Percentiles rank a stretch among this genome's conserved stretches.
phyloP scores from a whole-genome alignment of 2,797 vertebrate genomes.

The Kryptopterus vitreolus region DNA sequence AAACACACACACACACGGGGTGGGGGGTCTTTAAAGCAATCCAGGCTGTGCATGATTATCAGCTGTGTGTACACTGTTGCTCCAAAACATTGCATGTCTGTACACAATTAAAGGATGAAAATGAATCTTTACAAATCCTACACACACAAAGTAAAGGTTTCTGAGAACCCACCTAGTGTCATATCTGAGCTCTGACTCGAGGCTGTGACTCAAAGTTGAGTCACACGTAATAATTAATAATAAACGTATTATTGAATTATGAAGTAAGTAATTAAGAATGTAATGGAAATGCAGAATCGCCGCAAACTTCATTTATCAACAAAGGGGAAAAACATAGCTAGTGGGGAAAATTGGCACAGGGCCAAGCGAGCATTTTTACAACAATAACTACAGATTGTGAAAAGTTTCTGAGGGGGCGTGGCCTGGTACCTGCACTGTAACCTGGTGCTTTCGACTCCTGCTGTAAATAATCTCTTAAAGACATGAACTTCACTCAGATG shows the following conservation, averaged over 20 bases:
- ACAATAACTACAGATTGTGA: too few species aligned
- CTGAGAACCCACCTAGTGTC: background rate
- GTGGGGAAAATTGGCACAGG: too few species aligned
- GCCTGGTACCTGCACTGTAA: too few species aligned
- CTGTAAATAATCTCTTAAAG: background rate
- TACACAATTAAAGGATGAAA: slow-evolving; percentile 59
- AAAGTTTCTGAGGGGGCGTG: too few species aligned
- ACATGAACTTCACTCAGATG: background rate
- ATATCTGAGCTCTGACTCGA: background rate
- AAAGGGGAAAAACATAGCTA: too few species aligned
- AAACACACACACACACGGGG: slow-evolving; percentile 19
- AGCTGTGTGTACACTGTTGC: slow-evolving; percentile 57
- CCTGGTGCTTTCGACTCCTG: too few species aligned
- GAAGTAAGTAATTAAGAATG: too few species aligned
- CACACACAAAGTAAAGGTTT: background rate
- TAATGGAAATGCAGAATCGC: too few species aligned
- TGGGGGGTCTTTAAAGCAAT: background rate
- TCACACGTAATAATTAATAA: too few species aligned
- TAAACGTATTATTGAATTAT: too few species aligned
- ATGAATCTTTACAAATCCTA: slow-evolving; percentile 49
- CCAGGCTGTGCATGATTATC: slow-evolving; percentile 11
- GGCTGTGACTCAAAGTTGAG: background rate
- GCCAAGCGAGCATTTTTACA: too few species aligned
- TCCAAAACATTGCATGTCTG: slow-evolving; percentile 61
- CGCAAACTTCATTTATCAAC: too few species aligned